Evolutionary conservation across 2,113 vertebrate genomes (phyloP), one percentile per base, ranked within the genome.

Genomic region (Picathartes gymnocephalus): DNA sequence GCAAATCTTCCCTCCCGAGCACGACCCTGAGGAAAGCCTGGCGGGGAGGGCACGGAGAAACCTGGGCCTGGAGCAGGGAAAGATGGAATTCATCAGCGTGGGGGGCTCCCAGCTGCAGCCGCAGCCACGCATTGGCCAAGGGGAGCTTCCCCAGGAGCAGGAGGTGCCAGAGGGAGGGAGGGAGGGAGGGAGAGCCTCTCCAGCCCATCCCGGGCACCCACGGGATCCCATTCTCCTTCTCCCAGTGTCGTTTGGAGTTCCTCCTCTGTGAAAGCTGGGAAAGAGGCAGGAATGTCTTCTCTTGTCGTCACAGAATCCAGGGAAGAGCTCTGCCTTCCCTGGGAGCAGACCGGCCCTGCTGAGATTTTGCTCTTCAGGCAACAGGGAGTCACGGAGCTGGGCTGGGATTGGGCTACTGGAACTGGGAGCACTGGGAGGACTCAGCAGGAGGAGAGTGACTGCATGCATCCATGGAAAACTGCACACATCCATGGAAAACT

Each of bases 31-130:
- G 71, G 56, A 40, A 50, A 88, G 45, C 23, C 79, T 64, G 53
- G 37, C 53, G 60, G 56, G 15, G 42, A 66, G 13, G 17, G 40
- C 23, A 20, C 33, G 28, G 45, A 62, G 42, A 33, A 80, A 72
- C 0, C 0, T 24, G 42, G 17, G 62, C 28, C 57, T 73, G 57
- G 50, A 70, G 40, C 54, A 80, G 84, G 25, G 58, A 85, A 71
- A 68, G 5, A 4, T 7, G 22, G 57, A 53, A 48, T 47, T 22
- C 10, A 9, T 40, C 20, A 2, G 2, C 6, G 40, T 0, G 4
- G 10, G 42, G 16, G 11, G 12, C 23, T 60, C 30, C 23, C 1
- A 8, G 56, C 42, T 28, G 53, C 66, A 66, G n/a, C 27, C 44
- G 16, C 42, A 64, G 66, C 25, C 13, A 8, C 40, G 4, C 0